Conservation (phyloP, 2,797 vertebrate species). For the Platalea minor region DNA sequence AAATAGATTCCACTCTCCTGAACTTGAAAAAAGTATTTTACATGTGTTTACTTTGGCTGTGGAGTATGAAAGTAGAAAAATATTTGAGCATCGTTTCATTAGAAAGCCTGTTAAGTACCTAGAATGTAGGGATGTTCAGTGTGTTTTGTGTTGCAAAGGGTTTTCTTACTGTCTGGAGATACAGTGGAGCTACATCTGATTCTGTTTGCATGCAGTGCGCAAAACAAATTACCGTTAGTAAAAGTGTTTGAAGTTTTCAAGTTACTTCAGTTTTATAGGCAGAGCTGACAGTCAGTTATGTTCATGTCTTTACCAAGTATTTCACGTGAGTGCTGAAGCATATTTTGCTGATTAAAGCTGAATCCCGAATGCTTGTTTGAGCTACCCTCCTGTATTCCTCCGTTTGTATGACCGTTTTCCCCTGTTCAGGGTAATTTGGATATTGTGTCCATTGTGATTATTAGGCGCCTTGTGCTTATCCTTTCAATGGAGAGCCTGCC, state of each 20-base stretch:
- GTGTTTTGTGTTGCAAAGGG: neutral
- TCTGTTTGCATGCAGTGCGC: neutral
- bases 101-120: neutral
- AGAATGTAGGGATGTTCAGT: neutral
- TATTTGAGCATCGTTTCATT: neutral
- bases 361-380: neutral
- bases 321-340: neutral
- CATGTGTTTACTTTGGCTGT: neutral
- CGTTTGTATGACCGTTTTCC: rapidly evolving
- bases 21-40: slow-evolving; percentile 1
- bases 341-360: neutral
- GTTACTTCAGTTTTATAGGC: neutral
- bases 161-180: neutral
- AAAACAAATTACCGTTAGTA: neutral
- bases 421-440: neutral
- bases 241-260: neutral
- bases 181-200: neutral
- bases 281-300: neutral
- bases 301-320: neutral
- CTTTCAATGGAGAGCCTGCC: neutral
- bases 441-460: neutral
- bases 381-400: neutral
- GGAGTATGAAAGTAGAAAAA: neutral
- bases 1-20: slow-evolving; percentile 3
- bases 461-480: neutral